Conservation (phyloP, 2,797 vertebrate species). For the Emys orbicularis region DNA sequence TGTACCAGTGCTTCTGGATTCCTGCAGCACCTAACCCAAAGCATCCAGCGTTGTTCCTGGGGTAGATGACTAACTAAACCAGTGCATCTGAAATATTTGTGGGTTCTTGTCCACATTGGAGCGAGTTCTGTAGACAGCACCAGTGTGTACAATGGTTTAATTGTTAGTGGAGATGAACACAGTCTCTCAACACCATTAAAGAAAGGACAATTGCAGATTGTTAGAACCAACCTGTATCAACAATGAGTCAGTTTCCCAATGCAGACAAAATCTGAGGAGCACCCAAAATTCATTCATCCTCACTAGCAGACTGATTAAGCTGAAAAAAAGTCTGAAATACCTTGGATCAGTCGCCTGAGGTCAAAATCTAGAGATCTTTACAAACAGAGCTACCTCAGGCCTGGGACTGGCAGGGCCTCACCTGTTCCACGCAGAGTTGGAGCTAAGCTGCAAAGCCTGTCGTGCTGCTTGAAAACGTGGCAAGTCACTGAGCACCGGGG, state of each 20-base stretch:
- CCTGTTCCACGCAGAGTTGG: slow-evolving; percentile 96
- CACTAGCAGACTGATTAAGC: background rate
- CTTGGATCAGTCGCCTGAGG: rapidly evolving
- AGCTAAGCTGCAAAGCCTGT: slow-evolving; percentile 89
- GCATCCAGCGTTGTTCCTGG: background rate
- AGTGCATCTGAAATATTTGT: background rate
- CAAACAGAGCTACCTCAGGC: background rate
- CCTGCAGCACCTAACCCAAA: background rate
- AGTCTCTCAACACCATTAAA: background rate
- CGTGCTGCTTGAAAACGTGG: slow-evolving; percentile 92
- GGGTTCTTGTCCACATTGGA: background rate
- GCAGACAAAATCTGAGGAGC: background rate
- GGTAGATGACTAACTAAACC: background rate
- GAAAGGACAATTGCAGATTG: background rate
- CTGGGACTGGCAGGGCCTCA: slow-evolving; percentile 45
- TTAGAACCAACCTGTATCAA: background rate
- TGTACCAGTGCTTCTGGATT: background rate
- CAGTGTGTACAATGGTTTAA: background rate
- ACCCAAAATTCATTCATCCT: background rate
- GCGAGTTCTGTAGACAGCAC: background rate
- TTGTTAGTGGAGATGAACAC: background rate
- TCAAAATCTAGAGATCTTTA: rapidly evolving
- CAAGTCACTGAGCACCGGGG: slow-evolving; percentile 93
- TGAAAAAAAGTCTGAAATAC: background rate
- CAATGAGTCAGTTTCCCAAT: background rate